Base-by-base conservation (phyloP, 2,113 vertebrate species). In the Tychaedon coryphoeus region DNA sequence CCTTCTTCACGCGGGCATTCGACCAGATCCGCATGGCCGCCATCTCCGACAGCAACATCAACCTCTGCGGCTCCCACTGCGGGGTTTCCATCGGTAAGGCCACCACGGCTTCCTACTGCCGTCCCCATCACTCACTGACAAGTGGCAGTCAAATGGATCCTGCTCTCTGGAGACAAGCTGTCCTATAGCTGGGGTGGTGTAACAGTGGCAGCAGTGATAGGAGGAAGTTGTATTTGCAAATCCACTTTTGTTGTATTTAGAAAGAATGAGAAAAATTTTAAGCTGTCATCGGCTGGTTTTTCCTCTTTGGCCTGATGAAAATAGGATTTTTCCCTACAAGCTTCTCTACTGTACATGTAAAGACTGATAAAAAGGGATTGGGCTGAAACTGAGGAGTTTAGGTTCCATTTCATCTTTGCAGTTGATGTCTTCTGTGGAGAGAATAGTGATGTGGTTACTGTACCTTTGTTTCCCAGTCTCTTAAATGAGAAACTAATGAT, bases 1-100 rank as follows among this genome's bases (percentile, higher is more conserved):
- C 99, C 51, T 99, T 99, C 97, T 99, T 98, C 96, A 98, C 98
- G 0, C 98, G 99, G 24, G 98, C 99, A 2, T 99, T 98, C 5
- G 99, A 99, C 95, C 99, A 99, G 95, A 98, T 99, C 36, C 98
- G 99, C 80, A 99, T 99, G 98, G 99, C 99, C 0, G 99, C 99
- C 91, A 99, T 99, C 96, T 99, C 99, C 0, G 99, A 99, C 61
- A 99, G 99, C 97, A 99, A 98, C 97, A 97, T 99, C 97, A 99
- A 99, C 88, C 97, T 99, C 72, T 99, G 98, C 12, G 99, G 99
- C 84, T 99, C 99, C 2, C 99, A 99, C 97, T 99, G 99, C 0
- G 99, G 99, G 3, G 98, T 99, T n/a, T 99, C 99, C 84, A 99
- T 98, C 3, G 99, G 99, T 99, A 96, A 98, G 99, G 97, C 36